These are phyloP conservation scores for Dimorphilus gyrociliatus DNA, from an alignment of 2,888 invertebrate species.

Conservation along the genomic window DNA sequence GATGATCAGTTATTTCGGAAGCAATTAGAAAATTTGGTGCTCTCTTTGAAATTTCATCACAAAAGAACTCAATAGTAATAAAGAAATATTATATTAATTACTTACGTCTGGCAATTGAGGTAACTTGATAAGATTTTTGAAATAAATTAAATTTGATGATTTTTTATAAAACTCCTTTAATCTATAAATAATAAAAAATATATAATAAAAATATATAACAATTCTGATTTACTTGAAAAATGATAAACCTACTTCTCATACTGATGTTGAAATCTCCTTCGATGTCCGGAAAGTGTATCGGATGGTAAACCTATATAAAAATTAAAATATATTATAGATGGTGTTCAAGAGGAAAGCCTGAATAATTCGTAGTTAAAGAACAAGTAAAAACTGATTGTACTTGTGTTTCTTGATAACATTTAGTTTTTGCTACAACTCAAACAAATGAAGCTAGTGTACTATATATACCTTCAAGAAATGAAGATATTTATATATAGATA, in stretches of 20 bases:
- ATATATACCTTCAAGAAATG: too few species aligned
- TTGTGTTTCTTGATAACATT: too few species aligned
- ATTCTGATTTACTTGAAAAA: too few species aligned
- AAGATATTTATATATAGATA: too few species aligned
- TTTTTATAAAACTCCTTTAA: constrained; percentile 80
- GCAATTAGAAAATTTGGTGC: constrained; percentile 87
- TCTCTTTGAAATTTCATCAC: constrained; percentile 14
- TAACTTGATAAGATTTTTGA: constrained; percentile 80
- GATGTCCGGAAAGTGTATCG: constrained; percentile 74
- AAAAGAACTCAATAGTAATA: neutral
- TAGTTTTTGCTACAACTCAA: too few species aligned
- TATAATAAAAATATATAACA: too few species aligned
- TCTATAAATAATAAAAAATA: constrained; percentile 31
- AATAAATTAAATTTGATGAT: constrained; percentile 86
- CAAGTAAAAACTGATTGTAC: too few species aligned
- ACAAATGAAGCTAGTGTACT: too few species aligned
- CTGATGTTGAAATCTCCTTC: constrained; percentile 71
- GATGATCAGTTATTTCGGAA: constrained; percentile 79
- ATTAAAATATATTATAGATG: too few species aligned
- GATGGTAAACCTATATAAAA: constrained; percentile 59
- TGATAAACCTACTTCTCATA: constrained; percentile 48
- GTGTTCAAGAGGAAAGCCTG: too few species aligned
- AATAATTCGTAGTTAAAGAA: too few species aligned
- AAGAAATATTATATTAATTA: constrained; percentile 4
- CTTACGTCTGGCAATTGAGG: constrained; percentile 71